Conservation (phyloP, 1,140 invertebrate species). For the Cydia strobilella region DNA sequence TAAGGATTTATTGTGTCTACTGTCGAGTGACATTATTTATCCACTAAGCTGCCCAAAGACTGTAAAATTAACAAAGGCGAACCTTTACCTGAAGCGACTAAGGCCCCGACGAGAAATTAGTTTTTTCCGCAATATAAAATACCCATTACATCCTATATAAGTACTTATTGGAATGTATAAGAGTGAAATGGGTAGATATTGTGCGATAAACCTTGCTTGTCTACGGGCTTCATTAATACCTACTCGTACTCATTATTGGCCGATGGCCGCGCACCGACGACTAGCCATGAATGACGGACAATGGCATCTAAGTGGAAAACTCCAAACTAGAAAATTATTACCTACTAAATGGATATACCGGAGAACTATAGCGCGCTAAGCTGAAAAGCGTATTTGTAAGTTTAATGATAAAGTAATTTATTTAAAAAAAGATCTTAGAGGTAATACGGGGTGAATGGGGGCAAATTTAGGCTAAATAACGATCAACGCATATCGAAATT, state of each 20-base stretch:
- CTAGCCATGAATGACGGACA: neutral
- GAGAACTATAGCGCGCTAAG: slow-evolving; percentile 13
- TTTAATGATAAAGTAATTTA: neutral
- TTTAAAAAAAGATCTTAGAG: neutral
- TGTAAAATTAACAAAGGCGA: neutral
- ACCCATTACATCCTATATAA: neutral
- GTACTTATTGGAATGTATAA: neutral
- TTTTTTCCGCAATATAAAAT: neutral
- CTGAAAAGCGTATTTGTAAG: neutral
- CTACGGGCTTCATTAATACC: neutral
- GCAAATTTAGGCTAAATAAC: neutral
- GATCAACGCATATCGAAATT: neutral
- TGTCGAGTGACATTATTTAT: neutral
- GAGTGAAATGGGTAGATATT: neutral
- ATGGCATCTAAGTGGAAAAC: neutral
- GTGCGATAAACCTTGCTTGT: neutral
- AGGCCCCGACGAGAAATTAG: neutral
- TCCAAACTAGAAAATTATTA: neutral
- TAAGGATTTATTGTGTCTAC: neutral
- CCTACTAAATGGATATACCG: neutral
- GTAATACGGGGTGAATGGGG: neutral
- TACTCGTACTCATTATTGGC: slow-evolving; percentile 9
- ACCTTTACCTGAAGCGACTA: neutral
- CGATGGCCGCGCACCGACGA: slow-evolving; percentile 14
- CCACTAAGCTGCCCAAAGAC: neutral